Base-by-base conservation (phyloP, 2,888 invertebrate species). In the Callosobruchus maculatus region DNA sequence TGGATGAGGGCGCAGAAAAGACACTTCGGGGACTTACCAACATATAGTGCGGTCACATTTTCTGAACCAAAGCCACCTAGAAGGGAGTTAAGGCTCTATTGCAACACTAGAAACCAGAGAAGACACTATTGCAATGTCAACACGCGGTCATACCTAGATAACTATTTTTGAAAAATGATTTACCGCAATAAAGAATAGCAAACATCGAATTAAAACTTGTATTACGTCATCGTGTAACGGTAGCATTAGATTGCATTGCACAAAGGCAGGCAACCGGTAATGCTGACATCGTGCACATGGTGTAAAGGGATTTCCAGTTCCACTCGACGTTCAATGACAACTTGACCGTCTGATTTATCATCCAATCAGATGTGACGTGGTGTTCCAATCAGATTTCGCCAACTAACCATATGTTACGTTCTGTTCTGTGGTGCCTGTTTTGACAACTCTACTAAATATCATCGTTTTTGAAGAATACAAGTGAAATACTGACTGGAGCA, bases 391-490 rank as follows among this genome's bases (percentile, higher is more conserved):
- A 49, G 49, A 3, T 7, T 49, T 49, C 49, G 49, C 49, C 49
- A 49, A 49, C 49, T 49, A 49, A 49, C 49, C 49, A 49, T 49
- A 70, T 70, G 70, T 70, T 70, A 70, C 31, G 26, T 70, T 70
- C 70, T 22, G 26, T 70, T 70, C 70, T 22, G 26, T 70, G 21
- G 70, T 70, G 7, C 18, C 70, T 9, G 31, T 70, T 70, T 30
- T 22, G 26, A 70, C 22, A 20, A 21, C 26, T 30, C 9, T 1
- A 0, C 18, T 70, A 70, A 20, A 22, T 70, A 22, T 70, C 4
- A 70, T 70, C 2, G 20, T 70, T 26, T 70, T 49, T 49, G 49
- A 13, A 49, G 49, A 49, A 49, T 49, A 13, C 49, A 49, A 18
- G 13, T 49, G 49, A 49, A 49, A 49, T 49, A 49, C 13, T 49